These are phyloP conservation scores for Bombus waltoni DNA, from an alignment of 1,140 invertebrate genomes.

Conservation along the genomic window DNA sequence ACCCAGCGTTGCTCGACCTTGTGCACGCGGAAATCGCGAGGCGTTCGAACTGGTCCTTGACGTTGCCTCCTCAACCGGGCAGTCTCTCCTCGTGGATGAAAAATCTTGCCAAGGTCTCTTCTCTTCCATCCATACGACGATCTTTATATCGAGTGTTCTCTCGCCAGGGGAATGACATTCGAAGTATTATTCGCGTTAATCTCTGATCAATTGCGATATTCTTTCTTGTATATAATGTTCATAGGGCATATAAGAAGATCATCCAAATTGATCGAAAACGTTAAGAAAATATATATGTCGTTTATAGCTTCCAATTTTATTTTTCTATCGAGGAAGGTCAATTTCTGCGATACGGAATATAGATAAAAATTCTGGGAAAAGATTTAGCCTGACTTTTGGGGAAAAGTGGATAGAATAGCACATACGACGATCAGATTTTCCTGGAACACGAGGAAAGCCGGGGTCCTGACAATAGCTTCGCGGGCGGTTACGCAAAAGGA, in stretches of 20 bases:
- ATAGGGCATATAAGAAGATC: neutral
- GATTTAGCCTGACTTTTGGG: neutral
- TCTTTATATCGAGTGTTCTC: too few species aligned
- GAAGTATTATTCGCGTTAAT: too few species aligned
- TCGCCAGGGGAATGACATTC: too few species aligned
- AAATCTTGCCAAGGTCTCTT: conserved; percentile 54
- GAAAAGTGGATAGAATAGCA: neutral
- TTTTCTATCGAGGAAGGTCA: neutral
- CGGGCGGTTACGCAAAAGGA: conserved; percentile 56
- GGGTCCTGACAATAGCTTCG: conserved; percentile 10
- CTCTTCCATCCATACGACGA: neutral
- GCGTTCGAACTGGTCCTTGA: conserved; percentile 60
- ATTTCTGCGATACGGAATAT: neutral
- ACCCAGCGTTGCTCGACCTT: conserved; percentile 55
- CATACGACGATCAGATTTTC: conserved; percentile 12
- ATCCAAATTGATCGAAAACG: neutral
- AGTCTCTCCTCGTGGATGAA: conserved; percentile 20
- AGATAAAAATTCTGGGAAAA: neutral
- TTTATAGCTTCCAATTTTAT: neutral
- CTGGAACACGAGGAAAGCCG: conserved; percentile 5
- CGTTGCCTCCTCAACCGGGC: conserved; percentile 50
- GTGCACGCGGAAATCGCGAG: conserved; percentile 66
- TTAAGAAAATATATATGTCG: neutral
- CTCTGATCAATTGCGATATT: too few species aligned
- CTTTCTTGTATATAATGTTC: neutral